phyloP scores from a whole-genome alignment of 2,888 invertebrate genomes.

The Leptura quadrifasciata region DNA sequence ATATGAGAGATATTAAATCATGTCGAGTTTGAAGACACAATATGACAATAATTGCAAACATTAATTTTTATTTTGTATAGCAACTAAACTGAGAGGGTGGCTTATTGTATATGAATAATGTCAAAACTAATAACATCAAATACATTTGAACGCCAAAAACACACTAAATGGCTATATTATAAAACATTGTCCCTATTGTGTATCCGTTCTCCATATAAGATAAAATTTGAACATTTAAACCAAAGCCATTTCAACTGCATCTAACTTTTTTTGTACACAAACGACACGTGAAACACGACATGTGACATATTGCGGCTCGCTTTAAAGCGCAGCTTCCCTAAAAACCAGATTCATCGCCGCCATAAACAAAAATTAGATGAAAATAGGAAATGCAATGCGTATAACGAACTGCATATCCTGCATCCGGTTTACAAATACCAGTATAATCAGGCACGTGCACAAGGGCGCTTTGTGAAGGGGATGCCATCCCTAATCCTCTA shows the following conservation, averaged over 20 bases:
- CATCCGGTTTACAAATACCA: slow-evolving; percentile 38
- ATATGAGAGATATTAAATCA: too few species aligned
- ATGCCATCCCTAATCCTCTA: slow-evolving; percentile 34
- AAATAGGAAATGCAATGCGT: slow-evolving; percentile 27
- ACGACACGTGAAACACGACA: background rate
- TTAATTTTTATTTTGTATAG: too few species aligned
- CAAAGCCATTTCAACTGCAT: background rate
- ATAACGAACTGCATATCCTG: slow-evolving; percentile 26
- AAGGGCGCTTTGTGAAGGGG: slow-evolving; percentile 34
- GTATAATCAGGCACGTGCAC: slow-evolving; percentile 33
- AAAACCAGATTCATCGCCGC: slow-evolving; percentile 12
- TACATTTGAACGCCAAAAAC: too few species aligned
- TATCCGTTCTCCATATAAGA: too few species aligned
- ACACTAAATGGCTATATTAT: too few species aligned
- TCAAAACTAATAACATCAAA: too few species aligned
- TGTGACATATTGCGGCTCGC: background rate
- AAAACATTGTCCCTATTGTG: too few species aligned
- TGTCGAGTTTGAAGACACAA: too few species aligned
- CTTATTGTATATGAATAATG: too few species aligned
- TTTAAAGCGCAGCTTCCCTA: slow-evolving; percentile 15
- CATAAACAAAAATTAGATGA: slow-evolving; percentile 34
- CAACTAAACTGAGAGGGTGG: too few species aligned
- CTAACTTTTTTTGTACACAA: background rate
- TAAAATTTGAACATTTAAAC: background rate
- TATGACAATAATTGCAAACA: too few species aligned